Percentiles rank a stretch among this genome's conserved stretches.
phyloP scores from a whole-genome alignment of 37 sponge, comb jelly and placozoan species.

The Cliona cf. orientalis region DNA sequence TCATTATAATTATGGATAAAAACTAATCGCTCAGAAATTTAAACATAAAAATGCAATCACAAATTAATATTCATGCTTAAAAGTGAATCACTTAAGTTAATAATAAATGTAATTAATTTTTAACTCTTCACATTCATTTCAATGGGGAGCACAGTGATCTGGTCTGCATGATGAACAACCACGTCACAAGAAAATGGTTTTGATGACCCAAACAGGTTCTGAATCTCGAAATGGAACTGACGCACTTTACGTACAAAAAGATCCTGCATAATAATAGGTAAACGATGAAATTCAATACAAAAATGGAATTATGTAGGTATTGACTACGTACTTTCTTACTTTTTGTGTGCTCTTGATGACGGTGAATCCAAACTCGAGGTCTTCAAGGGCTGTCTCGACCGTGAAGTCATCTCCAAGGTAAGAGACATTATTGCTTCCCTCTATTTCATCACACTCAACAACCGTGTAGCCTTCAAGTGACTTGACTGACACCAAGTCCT shows the following conservation, averaged over 20 bases:
- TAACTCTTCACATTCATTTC: slow-evolving; percentile 37
- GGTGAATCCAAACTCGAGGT: slow-evolving; percentile 69
- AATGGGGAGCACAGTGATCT: slow-evolving; percentile 45
- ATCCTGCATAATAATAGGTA: slow-evolving; percentile 25
- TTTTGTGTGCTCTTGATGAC: slow-evolving; percentile 51
- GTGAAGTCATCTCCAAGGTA: slow-evolving; percentile 47
- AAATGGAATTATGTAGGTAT: too few species aligned
- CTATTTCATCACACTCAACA: slow-evolving; percentile 46
- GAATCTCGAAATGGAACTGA: slow-evolving; percentile 55
- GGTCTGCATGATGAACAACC: slow-evolving; percentile 32
- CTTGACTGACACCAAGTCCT: slow-evolving; percentile 51
- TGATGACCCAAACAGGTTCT: slow-evolving; percentile 41
- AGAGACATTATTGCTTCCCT: slow-evolving; percentile 1
- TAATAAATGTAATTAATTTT: too few species aligned
- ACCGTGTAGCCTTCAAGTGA: slow-evolving; percentile 11
- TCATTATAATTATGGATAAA: too few species aligned
- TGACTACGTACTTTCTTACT: slow-evolving; percentile 38
- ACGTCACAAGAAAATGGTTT: slow-evolving; percentile 74
- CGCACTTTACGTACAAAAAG: slow-evolving; percentile 43
- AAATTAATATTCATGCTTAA: too few species aligned
- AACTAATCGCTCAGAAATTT: too few species aligned
- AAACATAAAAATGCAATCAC: too few species aligned
- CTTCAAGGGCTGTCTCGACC: slow-evolving; percentile 61
- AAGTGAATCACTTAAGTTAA: too few species aligned
- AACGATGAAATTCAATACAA: neutral